Base-by-base conservation (phyloP, 2,888 invertebrate species). In the Melinaea marsaeus region DNA sequence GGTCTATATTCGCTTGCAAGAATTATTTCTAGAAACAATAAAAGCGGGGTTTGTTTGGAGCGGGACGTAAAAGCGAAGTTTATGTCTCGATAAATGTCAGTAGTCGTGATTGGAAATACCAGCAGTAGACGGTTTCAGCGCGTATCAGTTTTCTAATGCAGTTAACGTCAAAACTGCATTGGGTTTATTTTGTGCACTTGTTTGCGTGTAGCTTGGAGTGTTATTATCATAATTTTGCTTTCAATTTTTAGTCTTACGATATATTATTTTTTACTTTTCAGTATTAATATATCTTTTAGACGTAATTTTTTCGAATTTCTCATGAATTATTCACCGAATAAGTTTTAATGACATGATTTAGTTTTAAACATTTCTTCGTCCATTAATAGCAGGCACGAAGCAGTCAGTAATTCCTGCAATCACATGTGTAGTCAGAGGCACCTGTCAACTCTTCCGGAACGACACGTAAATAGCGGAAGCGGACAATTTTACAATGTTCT, bases 121-220 rank as follows among this genome's bases (percentile, higher is more conserved):
- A 34, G 9, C 13, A 32, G 22, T 55, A 22, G 35, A 54, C 51
- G 37, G 60, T 47, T 34, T 34, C 37, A 55, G 37, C 58, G 13
- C 34, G 51, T 76, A 84, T 84, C 80, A 83, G 81, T 83, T 79
- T 73, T 75, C 72, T 75, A 75, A 75, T 76, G 79, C 79, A 80
- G 81, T 84, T 79, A 82, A 80, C 74, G 84, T 82, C 82, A 79
- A 67, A 71, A 74, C 69, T 76, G 75, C 74, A 74, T 70, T 72
- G 72, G 65, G 72, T 67, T 64, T 62, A 69, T 67, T 66, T 64
- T 61, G 69, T 70, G 62, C 68, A 63, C 69, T 63, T 60, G 67
- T 66, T 71, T 67, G 69, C 68, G 61, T 62, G 63, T 66, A 68
- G 66, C 61, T 67, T 59, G 33, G 60, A 65, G 57, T 54, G 63